A percentile compares a stretch with the other conserved stretches of the same genome.
phyloP scores from a whole-genome alignment of 2,797 vertebrate genomes.

The Schizothorax lantsangensis region DNA sequence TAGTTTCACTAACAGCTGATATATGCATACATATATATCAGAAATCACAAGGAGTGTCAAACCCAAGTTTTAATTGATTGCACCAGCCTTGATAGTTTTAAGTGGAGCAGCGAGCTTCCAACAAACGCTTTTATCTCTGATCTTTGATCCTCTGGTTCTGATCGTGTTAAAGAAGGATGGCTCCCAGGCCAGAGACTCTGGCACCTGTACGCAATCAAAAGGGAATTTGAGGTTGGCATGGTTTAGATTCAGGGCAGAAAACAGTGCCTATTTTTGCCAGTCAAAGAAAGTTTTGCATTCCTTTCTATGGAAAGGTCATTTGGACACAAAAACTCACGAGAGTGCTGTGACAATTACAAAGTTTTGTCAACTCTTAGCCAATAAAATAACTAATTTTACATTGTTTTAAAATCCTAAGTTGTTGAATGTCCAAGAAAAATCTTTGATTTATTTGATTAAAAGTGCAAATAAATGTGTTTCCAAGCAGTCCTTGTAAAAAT shows the following conservation, averaged over 20 bases:
- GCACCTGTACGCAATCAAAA: constrained; percentile 55
- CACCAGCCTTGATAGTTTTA: constrained; percentile 31
- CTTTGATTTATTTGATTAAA: constrained; percentile 45
- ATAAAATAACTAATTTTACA: not conserved
- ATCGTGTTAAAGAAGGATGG: constrained; percentile 49
- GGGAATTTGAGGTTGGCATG: constrained; percentile 55
- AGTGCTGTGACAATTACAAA: not conserved
- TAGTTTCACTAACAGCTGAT: not conserved
- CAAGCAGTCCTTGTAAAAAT: constrained; percentile 38
- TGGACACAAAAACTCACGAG: not conserved
- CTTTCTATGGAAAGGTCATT: constrained; percentile 25
- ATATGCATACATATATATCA: not conserved
- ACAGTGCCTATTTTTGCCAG: constrained; percentile 45
- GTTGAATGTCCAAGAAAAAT: constrained; percentile 25
- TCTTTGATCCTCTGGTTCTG: constrained; percentile 51
- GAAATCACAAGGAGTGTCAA: not conserved
- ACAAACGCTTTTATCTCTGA: constrained; percentile 43
- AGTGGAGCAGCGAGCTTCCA: constrained; percentile 11
- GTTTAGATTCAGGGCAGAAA: constrained; percentile 42
- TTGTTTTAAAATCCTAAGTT: constrained; percentile 1
- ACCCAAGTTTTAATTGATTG: constrained; percentile 18
- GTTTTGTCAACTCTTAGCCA: not conserved
- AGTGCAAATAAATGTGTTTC: constrained; percentile 49
- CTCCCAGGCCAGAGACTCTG: constrained; percentile 41
- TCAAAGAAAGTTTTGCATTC: constrained; percentile 41